phyloP scores from a whole-genome alignment of 1,140 invertebrate species.

The Cherax destructor region DNA sequence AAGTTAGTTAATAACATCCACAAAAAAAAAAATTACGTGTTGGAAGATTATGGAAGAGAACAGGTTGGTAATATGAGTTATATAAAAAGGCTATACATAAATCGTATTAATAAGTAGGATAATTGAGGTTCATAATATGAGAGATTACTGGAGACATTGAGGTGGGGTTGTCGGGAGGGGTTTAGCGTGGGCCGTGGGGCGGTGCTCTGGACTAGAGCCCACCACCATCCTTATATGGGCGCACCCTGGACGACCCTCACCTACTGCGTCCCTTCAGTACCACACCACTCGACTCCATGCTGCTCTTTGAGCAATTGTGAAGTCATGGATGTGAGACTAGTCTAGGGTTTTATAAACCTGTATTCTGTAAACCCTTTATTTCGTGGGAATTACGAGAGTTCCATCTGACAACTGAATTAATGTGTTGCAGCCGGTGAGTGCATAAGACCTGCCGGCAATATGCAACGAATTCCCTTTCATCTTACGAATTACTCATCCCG shows the following conservation, averaged over 20 bases:
- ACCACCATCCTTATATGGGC: constrained; percentile 33
- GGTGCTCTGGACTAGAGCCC: constrained; percentile 57
- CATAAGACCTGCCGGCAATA: neutral
- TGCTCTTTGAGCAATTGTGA: neutral
- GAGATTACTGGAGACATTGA: neutral
- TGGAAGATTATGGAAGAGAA: neutral
- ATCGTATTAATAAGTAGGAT: neutral
- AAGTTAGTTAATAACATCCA: no score
- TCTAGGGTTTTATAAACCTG: no score
- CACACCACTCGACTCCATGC: neutral
- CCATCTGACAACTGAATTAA: no score
- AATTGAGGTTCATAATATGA: neutral
- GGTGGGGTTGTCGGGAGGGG: constrained; percentile 4
- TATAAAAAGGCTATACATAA: neutral
- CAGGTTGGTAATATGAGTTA: neutral
- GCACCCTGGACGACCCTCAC: constrained; percentile 33
- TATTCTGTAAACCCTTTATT: no score
- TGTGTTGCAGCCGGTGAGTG: neutral
- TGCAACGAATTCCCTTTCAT: no score
- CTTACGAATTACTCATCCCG: no score
- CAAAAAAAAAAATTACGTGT: neutral
- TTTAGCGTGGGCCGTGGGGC: constrained; percentile 30
- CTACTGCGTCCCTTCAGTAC: constrained; percentile 40
- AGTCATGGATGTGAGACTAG: neutral
- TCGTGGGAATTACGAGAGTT: no score